phyloP scores from a whole-genome alignment of 2,113 vertebrate species.

The Pleuronectes platessa region DNA sequence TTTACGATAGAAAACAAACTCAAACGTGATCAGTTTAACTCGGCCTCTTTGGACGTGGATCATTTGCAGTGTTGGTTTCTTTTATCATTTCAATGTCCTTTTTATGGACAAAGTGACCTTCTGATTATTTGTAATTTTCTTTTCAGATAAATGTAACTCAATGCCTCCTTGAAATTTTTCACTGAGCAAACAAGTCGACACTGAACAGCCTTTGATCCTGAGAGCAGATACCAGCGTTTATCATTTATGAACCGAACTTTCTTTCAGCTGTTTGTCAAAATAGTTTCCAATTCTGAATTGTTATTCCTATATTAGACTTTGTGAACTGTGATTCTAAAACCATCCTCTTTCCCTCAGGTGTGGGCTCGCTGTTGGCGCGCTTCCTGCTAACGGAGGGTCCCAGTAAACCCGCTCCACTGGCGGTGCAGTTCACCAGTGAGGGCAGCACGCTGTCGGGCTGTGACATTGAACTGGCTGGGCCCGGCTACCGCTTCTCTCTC shows the following conservation, averaged over 20 bases:
- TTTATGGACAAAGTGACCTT: not conserved
- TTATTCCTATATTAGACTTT: not conserved
- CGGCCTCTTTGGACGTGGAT: not conserved
- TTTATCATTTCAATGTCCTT: conserved; percentile 12
- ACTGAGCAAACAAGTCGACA: not conserved
- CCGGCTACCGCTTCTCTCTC: conserved; percentile 97
- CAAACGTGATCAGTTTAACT: conserved; percentile 7
- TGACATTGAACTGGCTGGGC: conserved; percentile 94
- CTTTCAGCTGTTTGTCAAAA: not conserved
- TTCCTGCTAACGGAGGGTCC: conserved; percentile 94
- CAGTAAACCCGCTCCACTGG: conserved; percentile 91
- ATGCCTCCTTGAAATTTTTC: not conserved
- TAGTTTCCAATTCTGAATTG: not conserved
- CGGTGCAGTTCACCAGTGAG: conserved; percentile 97
- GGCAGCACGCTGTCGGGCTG: conserved; percentile 95
- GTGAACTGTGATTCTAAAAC: not conserved
- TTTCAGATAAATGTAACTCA: not conserved
- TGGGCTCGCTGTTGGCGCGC: conserved; percentile 93
- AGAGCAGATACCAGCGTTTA: not conserved
- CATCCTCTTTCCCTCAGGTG: conserved; percentile 78
- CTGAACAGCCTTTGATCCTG: not conserved
- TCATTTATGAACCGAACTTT: not conserved
- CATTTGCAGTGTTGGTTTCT: not conserved
- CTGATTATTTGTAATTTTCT: not conserved
- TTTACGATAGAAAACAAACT: not conserved